Conservation (phyloP, 2,888 invertebrate genomes). For the Scaptomyza tumidula region DNA sequence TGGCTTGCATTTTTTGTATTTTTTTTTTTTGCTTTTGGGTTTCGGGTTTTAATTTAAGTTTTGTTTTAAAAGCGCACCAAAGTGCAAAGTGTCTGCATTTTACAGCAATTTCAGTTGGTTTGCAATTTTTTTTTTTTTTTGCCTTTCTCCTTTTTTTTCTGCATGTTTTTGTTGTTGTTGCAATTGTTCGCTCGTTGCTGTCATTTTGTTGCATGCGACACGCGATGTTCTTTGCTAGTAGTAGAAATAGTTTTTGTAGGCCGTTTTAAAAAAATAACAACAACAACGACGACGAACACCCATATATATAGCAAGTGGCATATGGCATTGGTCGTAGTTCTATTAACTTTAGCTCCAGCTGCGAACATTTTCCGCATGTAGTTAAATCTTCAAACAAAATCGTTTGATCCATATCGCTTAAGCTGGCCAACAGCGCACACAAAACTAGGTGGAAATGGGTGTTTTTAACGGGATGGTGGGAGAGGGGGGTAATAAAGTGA, state of each 20-base stretch:
- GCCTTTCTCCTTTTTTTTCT: slow-evolving; percentile 2
- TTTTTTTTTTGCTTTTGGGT: slow-evolving; percentile 6
- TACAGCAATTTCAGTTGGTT: slow-evolving; percentile 58
- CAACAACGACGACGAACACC: background rate
- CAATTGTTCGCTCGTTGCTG: slow-evolving; percentile 50
- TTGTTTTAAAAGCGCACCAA: slow-evolving; percentile 56
- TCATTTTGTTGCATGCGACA: slow-evolving; percentile 73
- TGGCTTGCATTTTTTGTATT: slow-evolving; percentile 2
- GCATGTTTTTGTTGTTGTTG: slow-evolving; percentile 4
- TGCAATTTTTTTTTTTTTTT: slow-evolving; percentile 8
- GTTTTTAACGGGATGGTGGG: too few species aligned
- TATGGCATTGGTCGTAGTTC: slow-evolving; percentile 4
- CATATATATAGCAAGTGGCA: slow-evolving; percentile 10
- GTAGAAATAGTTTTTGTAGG: slow-evolving; percentile 49
- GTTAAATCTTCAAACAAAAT: slow-evolving; percentile 77
- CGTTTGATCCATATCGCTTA: slow-evolving; percentile 75
- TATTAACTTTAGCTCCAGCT: slow-evolving; percentile 16
- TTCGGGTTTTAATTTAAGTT: slow-evolving; percentile 75
- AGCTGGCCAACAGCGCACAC: slow-evolving; percentile 20
- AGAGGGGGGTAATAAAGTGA: slow-evolving; percentile 7
- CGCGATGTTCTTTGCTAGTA: slow-evolving; percentile 53
- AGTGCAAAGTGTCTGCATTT: slow-evolving; percentile 76
- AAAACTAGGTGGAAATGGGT: background rate
- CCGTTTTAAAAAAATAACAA: slow-evolving; percentile 28
- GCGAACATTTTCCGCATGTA: slow-evolving; percentile 52